Conservation (phyloP, 2,888 invertebrate species). For the Drosophila merina region DNA sequence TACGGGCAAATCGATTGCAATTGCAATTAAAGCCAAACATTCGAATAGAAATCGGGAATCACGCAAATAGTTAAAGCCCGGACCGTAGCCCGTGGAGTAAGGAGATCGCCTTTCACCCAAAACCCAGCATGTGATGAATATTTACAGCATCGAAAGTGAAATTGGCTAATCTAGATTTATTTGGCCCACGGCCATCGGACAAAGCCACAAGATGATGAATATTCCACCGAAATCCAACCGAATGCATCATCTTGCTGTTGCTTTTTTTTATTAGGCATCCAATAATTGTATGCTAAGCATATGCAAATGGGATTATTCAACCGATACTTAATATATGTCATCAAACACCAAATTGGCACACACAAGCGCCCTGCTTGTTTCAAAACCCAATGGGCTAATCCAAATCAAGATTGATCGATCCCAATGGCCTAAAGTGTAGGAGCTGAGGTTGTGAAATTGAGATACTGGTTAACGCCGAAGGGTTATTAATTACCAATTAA, state of each 20-base stretch:
- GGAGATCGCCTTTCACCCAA: slow-evolving; percentile 58
- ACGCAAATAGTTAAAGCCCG: background rate
- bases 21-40: slow-evolving; percentile 37
- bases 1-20: slow-evolving; percentile 26
- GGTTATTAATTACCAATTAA: slow-evolving; percentile 26
- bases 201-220: slow-evolving; percentile 7
- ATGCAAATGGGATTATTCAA: slow-evolving; percentile 34
- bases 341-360: slow-evolving; percentile 13
- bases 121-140: slow-evolving; percentile 37
- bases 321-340: slow-evolving; percentile 12
- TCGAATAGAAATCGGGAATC: slow-evolving; percentile 13
- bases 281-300: slow-evolving; percentile 27
- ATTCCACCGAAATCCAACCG: slow-evolving; percentile 9
- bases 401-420: slow-evolving; percentile 8
- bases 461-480: slow-evolving; percentile 7
- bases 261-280: slow-evolving; percentile 13
- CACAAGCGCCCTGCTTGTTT: slow-evolving; percentile 12
- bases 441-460: slow-evolving; percentile 5
- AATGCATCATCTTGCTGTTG: slow-evolving; percentile 14
- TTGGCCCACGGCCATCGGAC: slow-evolving; percentile 27
- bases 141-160: slow-evolving; percentile 59
- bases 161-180: slow-evolving; percentile 27
- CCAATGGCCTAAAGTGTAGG: background rate
- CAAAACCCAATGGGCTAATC: slow-evolving; percentile 6
- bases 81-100: slow-evolving; percentile 2